Evolutionary conservation across 2,113 vertebrate genomes (phyloP), one percentile per base, ranked within the genome.

Genomic region (Halichoeres trimaculatus): DNA sequence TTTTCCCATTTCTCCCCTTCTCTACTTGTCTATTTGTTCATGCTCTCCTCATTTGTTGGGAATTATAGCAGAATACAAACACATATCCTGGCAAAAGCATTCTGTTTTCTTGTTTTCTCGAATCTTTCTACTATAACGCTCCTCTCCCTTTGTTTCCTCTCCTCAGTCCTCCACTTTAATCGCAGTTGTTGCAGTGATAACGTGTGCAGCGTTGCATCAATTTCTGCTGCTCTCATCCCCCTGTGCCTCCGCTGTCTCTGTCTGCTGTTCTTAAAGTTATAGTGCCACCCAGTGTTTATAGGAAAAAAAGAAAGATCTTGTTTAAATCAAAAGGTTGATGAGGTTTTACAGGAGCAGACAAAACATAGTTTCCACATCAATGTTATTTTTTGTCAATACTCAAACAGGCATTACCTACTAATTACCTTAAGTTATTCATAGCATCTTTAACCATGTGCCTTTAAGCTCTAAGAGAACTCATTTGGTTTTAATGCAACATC

Each of bases 231-330:
- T 63, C 56, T 60, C 8, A 5, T 43, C 59, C 41, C 36, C 45
- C 10, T 14, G 30, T 10, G 11, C 6, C 41, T 47, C 57, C 23
- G 40, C 45, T 69, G 10, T 6, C 41, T 58, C 26, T 2, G 3
- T 56, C 19, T 24, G 24, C 12, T 23, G 30, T 58, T 22, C 41
- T 52, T 41, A 78, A 78, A 70, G 59, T 73, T 12, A 60, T 10
- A 86, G 53, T 85, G 84, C 72, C 84, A 61, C 78, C 81, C 22
- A 41, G 72, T 84, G 87, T 76, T 54, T 30, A 30, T 30, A 6
- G 30, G 14, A 61, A 12, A 34, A 41, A 38, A 10, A 45, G 19
- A 4, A 11, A 26, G 2, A 23, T 23, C 19, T 60, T 35, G 13
- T 17, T 14, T 1, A 23, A 59, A 11, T 48, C 11, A 23, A 55